Percentiles rank a stretch among this genome's conserved stretches.
Conservation (phyloP, 2,888 invertebrate species). For the Mimas tiliae region DNA sequence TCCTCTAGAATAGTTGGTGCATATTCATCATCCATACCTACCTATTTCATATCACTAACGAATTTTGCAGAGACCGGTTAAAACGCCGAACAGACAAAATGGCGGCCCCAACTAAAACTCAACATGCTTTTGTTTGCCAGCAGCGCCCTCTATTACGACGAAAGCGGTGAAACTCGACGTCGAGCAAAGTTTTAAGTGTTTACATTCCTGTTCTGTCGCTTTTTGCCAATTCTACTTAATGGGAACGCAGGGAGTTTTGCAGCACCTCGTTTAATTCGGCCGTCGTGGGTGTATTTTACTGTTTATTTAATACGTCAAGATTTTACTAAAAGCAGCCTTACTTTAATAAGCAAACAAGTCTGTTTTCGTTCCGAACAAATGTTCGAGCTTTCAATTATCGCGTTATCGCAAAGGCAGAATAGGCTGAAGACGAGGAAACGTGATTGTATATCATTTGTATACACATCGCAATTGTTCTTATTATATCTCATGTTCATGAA, state of each 20-base stretch:
- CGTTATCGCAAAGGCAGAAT: constrained; percentile 28
- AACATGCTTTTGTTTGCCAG: constrained; percentile 74
- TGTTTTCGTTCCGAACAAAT: constrained; percentile 23
- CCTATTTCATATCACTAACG: constrained; percentile 60
- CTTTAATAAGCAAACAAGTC: constrained; percentile 25
- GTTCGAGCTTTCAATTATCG: constrained; percentile 30
- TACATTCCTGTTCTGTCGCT: constrained; percentile 81
- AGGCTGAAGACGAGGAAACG: constrained; percentile 17
- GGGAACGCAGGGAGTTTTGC: constrained; percentile 69
- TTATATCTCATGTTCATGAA: background rate
- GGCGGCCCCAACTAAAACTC: constrained; percentile 68
- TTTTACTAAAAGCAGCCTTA: constrained; percentile 44
- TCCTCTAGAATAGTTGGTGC: constrained; percentile 55
- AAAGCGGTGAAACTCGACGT: constrained; percentile 61
- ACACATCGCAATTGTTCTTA: constrained; percentile 19
- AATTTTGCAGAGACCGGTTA: constrained; percentile 66
- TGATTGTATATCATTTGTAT: constrained; percentile 21
- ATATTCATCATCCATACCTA: constrained; percentile 75
- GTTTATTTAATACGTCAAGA: constrained; percentile 68
- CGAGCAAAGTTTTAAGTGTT: constrained; percentile 82
- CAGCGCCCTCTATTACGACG: constrained; percentile 71
- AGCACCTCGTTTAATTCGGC: constrained; percentile 74
- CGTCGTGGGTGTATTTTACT: constrained; percentile 61
- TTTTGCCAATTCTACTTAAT: constrained; percentile 81
- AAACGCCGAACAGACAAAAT: constrained; percentile 71